A percentile compares a stretch with the other conserved stretches of the same genome.
These are phyloP conservation scores for Ctenoplectra terminalis DNA, from an alignment of 1,140 invertebrate species.

Conservation along the genomic window DNA sequence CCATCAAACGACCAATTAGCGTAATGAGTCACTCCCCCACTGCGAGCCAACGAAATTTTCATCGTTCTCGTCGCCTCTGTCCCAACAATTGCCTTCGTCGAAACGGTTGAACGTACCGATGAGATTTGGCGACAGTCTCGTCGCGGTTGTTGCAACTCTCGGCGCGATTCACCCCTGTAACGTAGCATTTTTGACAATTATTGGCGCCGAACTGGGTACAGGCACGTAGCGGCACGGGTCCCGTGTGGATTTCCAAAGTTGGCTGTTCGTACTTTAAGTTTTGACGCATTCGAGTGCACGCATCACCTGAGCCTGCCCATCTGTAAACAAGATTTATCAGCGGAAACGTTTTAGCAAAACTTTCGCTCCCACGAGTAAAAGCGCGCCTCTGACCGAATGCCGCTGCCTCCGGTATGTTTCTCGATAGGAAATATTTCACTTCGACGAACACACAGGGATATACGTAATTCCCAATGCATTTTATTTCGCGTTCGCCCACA, in stretches of 20 bases:
- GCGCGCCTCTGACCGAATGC: slow-evolving; percentile 60
- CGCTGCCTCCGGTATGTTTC: slow-evolving; percentile 61
- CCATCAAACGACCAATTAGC: slow-evolving; percentile 21
- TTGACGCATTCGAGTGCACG: slow-evolving; percentile 71
- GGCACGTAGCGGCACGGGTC: slow-evolving; percentile 41
- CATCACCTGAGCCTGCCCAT: slow-evolving; percentile 76
- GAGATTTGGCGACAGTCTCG: slow-evolving; percentile 2
- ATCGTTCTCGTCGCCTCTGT: not conserved
- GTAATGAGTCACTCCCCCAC: not conserved
- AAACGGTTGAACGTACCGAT: not conserved
- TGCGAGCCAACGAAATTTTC: not conserved
- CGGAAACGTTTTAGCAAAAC: slow-evolving; percentile 77
- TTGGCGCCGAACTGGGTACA: slow-evolving; percentile 39
- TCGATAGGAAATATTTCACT: slow-evolving; percentile 77
- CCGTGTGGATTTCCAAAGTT: slow-evolving; percentile 69
- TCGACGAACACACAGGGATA: slow-evolving; percentile 68
- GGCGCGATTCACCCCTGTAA: not conserved
- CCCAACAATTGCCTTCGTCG: not conserved
- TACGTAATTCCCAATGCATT: slow-evolving; percentile 77
- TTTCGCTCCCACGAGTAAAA: slow-evolving; percentile 74
- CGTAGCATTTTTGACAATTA: slow-evolving; percentile 61
- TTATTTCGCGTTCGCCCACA: slow-evolving; percentile 63
- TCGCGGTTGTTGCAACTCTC: slow-evolving; percentile 17
- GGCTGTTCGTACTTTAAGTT: slow-evolving; percentile 67
- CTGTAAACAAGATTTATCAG: slow-evolving; percentile 78